Evolutionary conservation across 2,797 vertebrate genomes (phyloP), one percentile per base, ranked within the genome.

Genomic region (Alca torda): DNA sequence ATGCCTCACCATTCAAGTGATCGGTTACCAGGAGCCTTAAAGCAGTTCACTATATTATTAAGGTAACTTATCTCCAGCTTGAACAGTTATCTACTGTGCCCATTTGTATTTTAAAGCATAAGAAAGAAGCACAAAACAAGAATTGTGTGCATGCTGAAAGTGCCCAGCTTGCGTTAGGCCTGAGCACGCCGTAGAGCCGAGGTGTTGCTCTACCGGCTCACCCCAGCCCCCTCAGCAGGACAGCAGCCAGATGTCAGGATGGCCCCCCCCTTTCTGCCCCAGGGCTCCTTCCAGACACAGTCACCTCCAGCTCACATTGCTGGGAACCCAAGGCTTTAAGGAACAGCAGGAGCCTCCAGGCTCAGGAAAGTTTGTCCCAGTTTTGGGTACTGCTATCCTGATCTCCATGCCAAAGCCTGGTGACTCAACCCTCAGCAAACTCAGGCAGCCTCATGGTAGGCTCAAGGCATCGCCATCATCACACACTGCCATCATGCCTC

Each of bases 21-120:
- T 54, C 69, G 90, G 35, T 95, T 98, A 50, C 99, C 99, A 1
- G 98, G 99, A 16, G 92, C 84, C 48, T 76, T 99, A 18, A 98
- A 98, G 70, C 99, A 99, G 89, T 99, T 99, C 41, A 95, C 97
- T 24, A 93, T 98, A 67, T 98, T 99, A 91, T 97, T 99, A 94
- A 98, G 98, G 99, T 99, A 98, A 97, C 16, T 46, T 53, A 37
- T 26, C 28, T 80, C 30, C 30, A 85, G 35, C 48, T 53, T 39
- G 16, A 73, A 81, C 23, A 74, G 45, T n/a, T 87, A n/a, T 0
- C 3, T 53, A 39, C 41, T 0, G 0, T 23, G 30, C 25, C 39
- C 10, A 9, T 81, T 78, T 76, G 25, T 61, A 61, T 75, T 75
- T 75, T 56, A 69, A 90, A 74, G n/a, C 16, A 19, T 59, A 61